Conservation (phyloP, 2,888 invertebrate genomes). For the Quadroppia sp. region DNA sequence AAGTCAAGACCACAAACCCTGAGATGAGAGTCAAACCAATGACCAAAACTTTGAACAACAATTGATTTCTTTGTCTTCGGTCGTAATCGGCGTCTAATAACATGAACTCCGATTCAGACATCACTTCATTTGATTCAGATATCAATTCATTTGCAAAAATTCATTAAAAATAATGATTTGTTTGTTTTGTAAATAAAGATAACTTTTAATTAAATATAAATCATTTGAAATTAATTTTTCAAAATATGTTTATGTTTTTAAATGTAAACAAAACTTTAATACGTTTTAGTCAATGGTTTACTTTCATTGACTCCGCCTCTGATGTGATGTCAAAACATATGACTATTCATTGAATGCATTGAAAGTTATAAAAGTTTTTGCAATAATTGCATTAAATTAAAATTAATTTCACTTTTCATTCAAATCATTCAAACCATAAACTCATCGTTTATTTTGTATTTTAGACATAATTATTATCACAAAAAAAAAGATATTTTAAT, state of each 20-base stretch:
- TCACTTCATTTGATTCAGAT: neutral
- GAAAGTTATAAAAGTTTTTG: too few relatives aligned
- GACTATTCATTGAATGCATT: neutral
- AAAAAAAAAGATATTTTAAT: too few relatives aligned
- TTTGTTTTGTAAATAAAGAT: too few relatives aligned
- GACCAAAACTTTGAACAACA: neutral
- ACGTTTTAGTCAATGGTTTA: neutral
- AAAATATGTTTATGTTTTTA: neutral
- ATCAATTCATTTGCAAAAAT: too few relatives aligned
- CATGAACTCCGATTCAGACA: slow-evolving; percentile 27
- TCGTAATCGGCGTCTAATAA: neutral
- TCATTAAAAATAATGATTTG: too few relatives aligned
- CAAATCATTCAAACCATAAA: too few relatives aligned
- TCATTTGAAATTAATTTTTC: neutral
- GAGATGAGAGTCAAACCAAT: neutral
- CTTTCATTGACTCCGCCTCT: neutral
- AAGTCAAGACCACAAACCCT: neutral
- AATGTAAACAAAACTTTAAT: slow-evolving; percentile 20
- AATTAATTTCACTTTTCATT: too few relatives aligned
- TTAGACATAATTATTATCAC: too few relatives aligned
- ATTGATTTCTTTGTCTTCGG: neutral
- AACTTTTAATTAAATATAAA: too few relatives aligned
- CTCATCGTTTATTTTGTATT: too few relatives aligned
- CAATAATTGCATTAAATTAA: too few relatives aligned
- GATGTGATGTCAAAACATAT: neutral